A percentile compares a stretch with the other conserved stretches of the same genome.
phyloP scores from a whole-genome alignment of 2,888 invertebrate species.

The Panzeria rudis region DNA sequence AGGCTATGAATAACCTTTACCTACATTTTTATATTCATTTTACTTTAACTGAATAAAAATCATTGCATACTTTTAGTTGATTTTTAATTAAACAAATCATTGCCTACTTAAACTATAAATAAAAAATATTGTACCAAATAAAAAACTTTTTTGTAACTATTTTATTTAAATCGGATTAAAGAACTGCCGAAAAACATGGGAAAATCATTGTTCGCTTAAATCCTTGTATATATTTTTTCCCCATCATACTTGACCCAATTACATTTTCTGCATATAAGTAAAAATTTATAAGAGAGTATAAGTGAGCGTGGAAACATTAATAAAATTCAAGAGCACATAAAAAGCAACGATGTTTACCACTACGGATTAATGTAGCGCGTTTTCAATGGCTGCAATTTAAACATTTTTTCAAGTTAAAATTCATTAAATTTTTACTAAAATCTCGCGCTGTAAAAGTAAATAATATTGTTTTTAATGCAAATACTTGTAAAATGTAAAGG shows the following conservation, averaged over 20 bases:
- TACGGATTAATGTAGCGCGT: conserved; percentile 36
- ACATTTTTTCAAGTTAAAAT: conserved; percentile 47
- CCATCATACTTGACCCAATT: conserved; percentile 59
- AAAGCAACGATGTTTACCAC: conserved; percentile 47
- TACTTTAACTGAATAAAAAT: conserved; percentile 19
- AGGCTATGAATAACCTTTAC: conserved; percentile 39
- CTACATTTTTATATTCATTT: conserved; percentile 3
- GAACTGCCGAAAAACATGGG: background rate
- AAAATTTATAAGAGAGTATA: background rate
- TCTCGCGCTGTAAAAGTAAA: conserved; percentile 4
- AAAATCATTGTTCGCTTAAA: conserved; percentile 23
- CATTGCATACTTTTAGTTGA: conserved; percentile 62
- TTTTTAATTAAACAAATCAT: conserved; percentile 60
- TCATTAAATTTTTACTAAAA: conserved; percentile 59
- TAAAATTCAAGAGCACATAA: conserved; percentile 62
- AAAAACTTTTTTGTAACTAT: conserved; percentile 38
- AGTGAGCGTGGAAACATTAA: conserved; percentile 17
- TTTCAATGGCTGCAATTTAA: conserved; percentile 33
- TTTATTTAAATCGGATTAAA: conserved; percentile 66
- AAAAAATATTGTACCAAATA: background rate
- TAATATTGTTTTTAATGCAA: background rate
- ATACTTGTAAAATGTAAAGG: background rate
- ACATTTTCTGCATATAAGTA: background rate
- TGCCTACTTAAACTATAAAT: conserved; percentile 51
- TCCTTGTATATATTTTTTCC: conserved; percentile 37